phyloP scores from a whole-genome alignment of 2,113 vertebrate species.

The Donacobius atricapilla region DNA sequence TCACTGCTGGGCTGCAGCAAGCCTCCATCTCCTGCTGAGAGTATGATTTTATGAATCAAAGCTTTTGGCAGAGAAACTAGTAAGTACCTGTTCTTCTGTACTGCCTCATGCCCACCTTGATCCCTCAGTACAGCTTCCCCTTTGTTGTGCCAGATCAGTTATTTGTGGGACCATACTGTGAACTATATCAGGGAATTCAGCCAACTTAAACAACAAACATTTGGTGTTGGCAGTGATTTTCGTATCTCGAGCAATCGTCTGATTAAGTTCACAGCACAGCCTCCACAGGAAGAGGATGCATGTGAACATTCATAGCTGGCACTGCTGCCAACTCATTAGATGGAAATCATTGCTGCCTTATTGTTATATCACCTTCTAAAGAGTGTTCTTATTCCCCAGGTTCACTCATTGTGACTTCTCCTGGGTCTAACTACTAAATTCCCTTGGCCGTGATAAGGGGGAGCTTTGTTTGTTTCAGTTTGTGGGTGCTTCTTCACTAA shows the following conservation, averaged over 20 bases:
- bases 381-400: not conserved
- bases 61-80: not conserved
- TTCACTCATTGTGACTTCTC: not conserved
- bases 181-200: not conserved
- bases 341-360: not conserved
- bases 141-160: conserved; percentile 12
- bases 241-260: not conserved
- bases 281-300: conserved; percentile 38
- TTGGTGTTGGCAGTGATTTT: conserved; percentile 24
- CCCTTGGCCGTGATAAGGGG: not conserved
- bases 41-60: conserved; percentile 54
- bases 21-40: not conserved
- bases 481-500: not conserved
- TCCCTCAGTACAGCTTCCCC: not conserved
- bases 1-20: not conserved
- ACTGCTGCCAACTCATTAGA: not conserved
- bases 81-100: conserved; percentile 17
- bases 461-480: not conserved
- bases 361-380: conserved; percentile 33
- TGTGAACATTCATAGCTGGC: not conserved
- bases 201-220: conserved; percentile 52
- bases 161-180: conserved; percentile 34
- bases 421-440: not conserved
- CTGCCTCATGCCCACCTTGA: conserved; percentile 28
- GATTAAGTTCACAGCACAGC: conserved; percentile 36